A percentile compares a stretch with the other conserved stretches of the same genome.
Conservation (phyloP, 2,113 vertebrate genomes). For the Ailuropoda melanoleuca region DNA sequence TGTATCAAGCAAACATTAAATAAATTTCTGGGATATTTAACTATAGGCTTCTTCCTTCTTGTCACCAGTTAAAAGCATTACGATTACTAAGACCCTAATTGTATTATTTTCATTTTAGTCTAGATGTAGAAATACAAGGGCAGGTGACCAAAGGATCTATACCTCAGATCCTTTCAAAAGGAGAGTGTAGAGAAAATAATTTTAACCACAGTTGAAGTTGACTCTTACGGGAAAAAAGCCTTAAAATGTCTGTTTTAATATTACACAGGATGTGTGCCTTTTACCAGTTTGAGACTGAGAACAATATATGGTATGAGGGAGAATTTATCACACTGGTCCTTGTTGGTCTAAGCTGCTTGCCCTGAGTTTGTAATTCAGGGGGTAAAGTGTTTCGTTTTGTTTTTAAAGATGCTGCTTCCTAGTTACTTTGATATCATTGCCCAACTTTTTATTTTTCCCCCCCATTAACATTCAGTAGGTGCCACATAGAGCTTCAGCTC, state of each 20-base stretch:
- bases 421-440: conserved; percentile 14
- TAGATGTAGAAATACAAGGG: background rate
- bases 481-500: conserved; percentile 19
- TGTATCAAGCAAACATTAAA: conserved; percentile 83
- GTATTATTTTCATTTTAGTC: conserved; percentile 11
- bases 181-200: background rate
- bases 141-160: conserved; percentile 32
- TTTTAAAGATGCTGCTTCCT: background rate
- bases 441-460: background rate
- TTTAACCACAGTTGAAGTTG: background rate
- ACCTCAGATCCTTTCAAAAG: conserved; percentile 20
- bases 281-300: background rate
- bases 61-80: conserved; percentile 64
- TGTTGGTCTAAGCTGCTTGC: conserved; percentile 18
- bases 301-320: background rate
- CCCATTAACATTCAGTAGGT: background rate
- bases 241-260: conserved; percentile 53
- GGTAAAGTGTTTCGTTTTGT: background rate
- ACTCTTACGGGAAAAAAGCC: background rate
- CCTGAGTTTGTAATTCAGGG: conserved; percentile 2
- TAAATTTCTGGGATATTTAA: conserved; percentile 86
- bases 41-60: conserved; percentile 74
- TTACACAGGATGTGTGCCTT: conserved; percentile 57
- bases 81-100: conserved; percentile 40
- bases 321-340: background rate